Conservation (phyloP, 2,797 vertebrate species). For the Sebastes hubbsi region DNA sequence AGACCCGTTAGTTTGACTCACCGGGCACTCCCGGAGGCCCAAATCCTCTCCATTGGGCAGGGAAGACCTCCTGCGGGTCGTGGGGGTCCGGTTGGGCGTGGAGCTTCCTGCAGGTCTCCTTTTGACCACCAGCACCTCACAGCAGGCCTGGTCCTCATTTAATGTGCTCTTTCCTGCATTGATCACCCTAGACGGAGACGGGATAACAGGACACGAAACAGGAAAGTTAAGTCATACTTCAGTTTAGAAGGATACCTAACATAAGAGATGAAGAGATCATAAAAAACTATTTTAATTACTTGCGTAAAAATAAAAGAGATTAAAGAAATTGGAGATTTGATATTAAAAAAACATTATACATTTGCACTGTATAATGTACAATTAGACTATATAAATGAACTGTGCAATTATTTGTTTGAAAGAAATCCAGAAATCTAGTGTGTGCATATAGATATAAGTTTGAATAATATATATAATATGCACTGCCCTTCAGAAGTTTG, state of each 20-base stretch:
- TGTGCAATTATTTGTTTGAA: background rate
- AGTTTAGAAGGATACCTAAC: background rate
- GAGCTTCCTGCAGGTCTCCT: conserved; percentile 81
- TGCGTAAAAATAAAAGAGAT: too few species aligned
- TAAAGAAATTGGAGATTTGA: background rate
- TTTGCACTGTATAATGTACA: background rate
- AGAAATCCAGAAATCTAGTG: background rate
- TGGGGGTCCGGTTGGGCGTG: conserved; percentile 85
- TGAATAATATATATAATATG: background rate
- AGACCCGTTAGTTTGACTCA: conserved; percentile 72
- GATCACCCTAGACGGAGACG: conserved; percentile 87
- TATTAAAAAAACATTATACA: background rate
- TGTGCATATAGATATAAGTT: background rate
- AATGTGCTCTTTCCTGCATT: conserved; percentile 97
- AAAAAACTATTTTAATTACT: background rate
- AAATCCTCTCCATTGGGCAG: conserved; percentile 92
- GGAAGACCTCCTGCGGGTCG: conserved; percentile 88
- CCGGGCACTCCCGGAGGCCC: conserved; percentile 85
- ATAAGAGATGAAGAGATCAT: background rate
- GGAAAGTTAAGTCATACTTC: background rate
- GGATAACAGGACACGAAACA: background rate
- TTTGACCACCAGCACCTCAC: conserved; percentile 92
- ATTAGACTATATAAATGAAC: background rate
- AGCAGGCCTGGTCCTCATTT: conserved; percentile 98
- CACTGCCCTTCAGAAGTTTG: background rate